Percentiles rank a stretch among this genome's conserved stretches.
Evolutionary conservation across 2,113 vertebrate genomes (phyloP).

Genomic region (Chamaea fasciata): DNA sequence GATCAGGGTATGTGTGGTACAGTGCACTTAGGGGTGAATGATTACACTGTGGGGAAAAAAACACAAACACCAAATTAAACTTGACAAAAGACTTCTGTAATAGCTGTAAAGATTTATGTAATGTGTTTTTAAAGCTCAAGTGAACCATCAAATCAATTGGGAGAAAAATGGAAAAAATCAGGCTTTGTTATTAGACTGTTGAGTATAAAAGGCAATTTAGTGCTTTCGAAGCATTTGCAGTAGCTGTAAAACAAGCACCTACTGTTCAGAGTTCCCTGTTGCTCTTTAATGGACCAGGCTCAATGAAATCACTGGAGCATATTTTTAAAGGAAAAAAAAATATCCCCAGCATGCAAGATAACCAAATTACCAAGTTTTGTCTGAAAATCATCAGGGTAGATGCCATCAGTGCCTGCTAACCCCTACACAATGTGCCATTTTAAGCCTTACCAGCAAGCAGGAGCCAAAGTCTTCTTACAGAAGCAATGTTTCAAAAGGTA

Average conservation of each 20-base stretch:
- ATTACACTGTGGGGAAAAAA: neutral
- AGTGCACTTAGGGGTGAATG: neutral
- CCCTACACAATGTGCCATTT: neutral
- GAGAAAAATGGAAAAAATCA: slow-evolving; percentile 24
- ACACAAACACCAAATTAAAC: slow-evolving; percentile 4
- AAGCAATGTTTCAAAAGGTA: neutral
- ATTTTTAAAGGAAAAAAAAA: neutral
- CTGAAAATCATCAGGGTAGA: neutral
- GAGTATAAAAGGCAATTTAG: slow-evolving; percentile 63
- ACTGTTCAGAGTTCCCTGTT: slow-evolving; percentile 48
- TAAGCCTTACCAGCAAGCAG: neutral
- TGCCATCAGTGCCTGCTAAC: neutral
- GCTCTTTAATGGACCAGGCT: slow-evolving; percentile 24
- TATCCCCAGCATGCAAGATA: neutral
- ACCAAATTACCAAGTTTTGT: neutral
- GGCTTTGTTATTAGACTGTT: slow-evolving; percentile 62
- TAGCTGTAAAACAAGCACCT: slow-evolving; percentile 56
- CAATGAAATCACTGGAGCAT: neutral
- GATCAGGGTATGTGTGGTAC: neutral
- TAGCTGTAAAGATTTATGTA: slow-evolving; percentile 52
- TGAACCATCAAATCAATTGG: slow-evolving; percentile 53
- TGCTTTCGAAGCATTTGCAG: slow-evolving; percentile 54
- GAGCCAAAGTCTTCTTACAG: neutral
- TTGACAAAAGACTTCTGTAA: slow-evolving; percentile 58
- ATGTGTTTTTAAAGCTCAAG: slow-evolving; percentile 61